phyloP scores from a whole-genome alignment of 2,888 invertebrate genomes.

The Spodoptera picta region DNA sequence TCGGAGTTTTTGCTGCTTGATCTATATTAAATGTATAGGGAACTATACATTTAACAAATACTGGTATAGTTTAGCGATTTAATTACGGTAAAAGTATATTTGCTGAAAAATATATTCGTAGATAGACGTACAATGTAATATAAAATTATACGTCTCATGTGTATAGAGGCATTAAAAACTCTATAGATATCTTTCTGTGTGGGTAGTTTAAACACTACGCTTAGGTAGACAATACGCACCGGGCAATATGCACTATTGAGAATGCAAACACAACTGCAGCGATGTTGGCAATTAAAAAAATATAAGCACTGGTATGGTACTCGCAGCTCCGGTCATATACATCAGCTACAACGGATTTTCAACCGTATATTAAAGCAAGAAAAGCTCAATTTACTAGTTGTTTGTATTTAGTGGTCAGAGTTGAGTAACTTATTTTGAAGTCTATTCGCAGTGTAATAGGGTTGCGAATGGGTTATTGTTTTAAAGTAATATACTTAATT shows the following conservation, averaged over 20 bases:
- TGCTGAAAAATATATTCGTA: no score
- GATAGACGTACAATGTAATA: no score
- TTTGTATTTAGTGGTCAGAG: rapidly evolving
- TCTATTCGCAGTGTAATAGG: not conserved
- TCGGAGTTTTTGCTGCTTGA: no score
- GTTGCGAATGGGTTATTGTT: slow-evolving; percentile 10
- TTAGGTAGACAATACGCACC: slow-evolving; percentile 73
- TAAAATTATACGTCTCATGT: no score
- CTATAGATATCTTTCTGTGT: slow-evolving; percentile 56
- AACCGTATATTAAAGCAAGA: not conserved
- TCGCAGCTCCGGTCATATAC: slow-evolving; percentile 39
- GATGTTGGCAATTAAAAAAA: slow-evolving; percentile 61
- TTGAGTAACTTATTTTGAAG: slow-evolving; percentile 3
- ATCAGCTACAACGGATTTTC: not conserved
- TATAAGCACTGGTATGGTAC: slow-evolving; percentile 56
- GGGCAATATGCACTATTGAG: slow-evolving; percentile 64
- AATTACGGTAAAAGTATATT: no score
- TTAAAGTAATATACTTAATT: slow-evolving; percentile 23
- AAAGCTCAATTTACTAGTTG: not conserved
- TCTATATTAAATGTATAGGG: no score
- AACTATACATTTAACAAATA: no score
- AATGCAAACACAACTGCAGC: slow-evolving; percentile 59
- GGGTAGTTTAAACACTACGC: slow-evolving; percentile 58
- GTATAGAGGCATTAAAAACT: slow-evolving; percentile 34
- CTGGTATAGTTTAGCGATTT: no score